Conservation (phyloP, 2,888 invertebrate genomes). For the Prostheceraeus crozeri region DNA sequence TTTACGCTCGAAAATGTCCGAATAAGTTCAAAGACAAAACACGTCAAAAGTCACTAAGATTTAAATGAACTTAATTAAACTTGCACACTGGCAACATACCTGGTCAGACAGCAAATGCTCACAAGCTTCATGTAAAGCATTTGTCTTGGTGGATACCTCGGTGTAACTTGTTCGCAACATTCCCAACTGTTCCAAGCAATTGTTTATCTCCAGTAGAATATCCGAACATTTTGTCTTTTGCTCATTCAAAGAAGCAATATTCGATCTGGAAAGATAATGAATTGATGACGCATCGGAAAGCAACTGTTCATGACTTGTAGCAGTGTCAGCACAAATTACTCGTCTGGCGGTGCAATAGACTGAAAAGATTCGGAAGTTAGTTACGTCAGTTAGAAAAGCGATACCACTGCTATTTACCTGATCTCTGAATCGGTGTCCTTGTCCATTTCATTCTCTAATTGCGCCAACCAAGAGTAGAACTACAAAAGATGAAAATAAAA, state of each 20-base stretch:
- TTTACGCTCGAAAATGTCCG: too few species aligned
- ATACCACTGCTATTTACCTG: background rate
- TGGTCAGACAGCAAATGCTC: slow-evolving; percentile 81
- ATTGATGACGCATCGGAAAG: too few species aligned
- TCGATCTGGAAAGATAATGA: slow-evolving; percentile 26
- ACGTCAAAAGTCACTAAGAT: too few species aligned
- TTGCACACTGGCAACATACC: too few species aligned
- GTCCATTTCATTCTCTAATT: background rate
- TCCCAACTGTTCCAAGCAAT: slow-evolving; percentile 66
- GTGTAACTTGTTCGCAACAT: slow-evolving; percentile 71
- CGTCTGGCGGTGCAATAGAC: too few species aligned
- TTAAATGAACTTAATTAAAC: too few species aligned
- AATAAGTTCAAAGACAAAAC: too few species aligned
- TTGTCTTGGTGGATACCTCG: slow-evolving; percentile 81
- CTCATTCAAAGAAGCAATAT: slow-evolving; percentile 27
- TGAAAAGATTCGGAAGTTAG: too few species aligned
- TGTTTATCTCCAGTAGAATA: slow-evolving; percentile 63
- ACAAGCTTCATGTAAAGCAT: slow-evolving; percentile 79
- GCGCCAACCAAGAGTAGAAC: slow-evolving; percentile 8
- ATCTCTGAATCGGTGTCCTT: slow-evolving; percentile 1
- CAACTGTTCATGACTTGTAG: too few species aligned
- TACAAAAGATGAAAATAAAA: background rate
- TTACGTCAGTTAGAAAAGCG: background rate
- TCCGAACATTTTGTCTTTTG: slow-evolving; percentile 48
- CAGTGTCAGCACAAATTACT: too few species aligned